phyloP scores from a whole-genome alignment of 2,797 vertebrate genomes.

The Sylvilagus floridanus region DNA sequence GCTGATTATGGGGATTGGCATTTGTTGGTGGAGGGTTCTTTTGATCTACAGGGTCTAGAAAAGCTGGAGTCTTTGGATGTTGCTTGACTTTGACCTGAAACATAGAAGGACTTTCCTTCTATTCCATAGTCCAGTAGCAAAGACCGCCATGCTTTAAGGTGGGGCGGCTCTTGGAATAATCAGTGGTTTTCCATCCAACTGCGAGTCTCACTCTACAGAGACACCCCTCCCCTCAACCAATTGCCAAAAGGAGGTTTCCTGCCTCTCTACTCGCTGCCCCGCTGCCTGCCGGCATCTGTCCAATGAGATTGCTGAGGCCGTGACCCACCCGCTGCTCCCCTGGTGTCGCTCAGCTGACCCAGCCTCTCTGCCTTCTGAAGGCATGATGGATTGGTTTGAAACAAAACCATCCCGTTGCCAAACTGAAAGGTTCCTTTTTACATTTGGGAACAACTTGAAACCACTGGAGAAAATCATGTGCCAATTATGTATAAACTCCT shows the following conservation, averaged over 20 bases:
- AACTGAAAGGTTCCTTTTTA: conserved; percentile 85
- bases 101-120: neutral
- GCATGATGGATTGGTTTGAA: conserved; percentile 80
- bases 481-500: conserved; percentile 87
- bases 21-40: conserved; percentile 60
- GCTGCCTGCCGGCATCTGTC: neutral
- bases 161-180: conserved; percentile 68
- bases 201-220: conserved; percentile 33
- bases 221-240: neutral
- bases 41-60: conserved; percentile 22
- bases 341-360: conserved; percentile 29
- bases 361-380: conserved; percentile 68
- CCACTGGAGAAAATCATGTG: conserved; percentile 86
- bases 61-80: conserved; percentile 59
- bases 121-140: conserved; percentile 54
- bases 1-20: conserved; percentile 75
- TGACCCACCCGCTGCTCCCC: neutral
- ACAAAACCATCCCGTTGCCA: conserved; percentile 81
- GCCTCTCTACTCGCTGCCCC: conserved; percentile 19
- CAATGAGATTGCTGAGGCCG: neutral
- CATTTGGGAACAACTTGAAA: conserved; percentile 81
- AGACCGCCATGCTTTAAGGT: neutral
- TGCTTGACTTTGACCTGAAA: conserved; percentile 66
- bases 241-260: conserved; percentile 38
- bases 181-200: conserved; percentile 49